Percentiles rank a stretch among this genome's conserved stretches.
phyloP scores from a whole-genome alignment of 2,797 vertebrate genomes.

The Sebastes elongatus region DNA sequence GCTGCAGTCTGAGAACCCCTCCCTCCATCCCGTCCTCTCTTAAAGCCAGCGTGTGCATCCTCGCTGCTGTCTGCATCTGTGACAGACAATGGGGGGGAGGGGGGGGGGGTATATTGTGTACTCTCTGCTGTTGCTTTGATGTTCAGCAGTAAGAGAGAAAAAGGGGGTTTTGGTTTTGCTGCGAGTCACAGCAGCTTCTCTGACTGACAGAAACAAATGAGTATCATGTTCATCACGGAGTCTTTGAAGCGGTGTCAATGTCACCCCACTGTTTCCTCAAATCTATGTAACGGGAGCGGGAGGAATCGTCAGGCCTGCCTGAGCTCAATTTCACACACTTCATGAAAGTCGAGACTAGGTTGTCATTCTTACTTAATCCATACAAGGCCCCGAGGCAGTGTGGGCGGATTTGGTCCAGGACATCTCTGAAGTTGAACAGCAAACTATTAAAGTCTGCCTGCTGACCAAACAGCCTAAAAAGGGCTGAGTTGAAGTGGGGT shows the following conservation, averaged over 20 bases:
- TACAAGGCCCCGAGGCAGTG: conserved; percentile 23
- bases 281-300: conserved; percentile 32
- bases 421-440: conserved; percentile 39
- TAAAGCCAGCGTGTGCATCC: conserved; percentile 17
- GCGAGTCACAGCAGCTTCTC: conserved; percentile 29
- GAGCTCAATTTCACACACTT: conserved; percentile 65
- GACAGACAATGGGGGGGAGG: conserved; percentile 14
- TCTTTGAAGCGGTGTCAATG: conserved; percentile 53
- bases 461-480: conserved; percentile 42
- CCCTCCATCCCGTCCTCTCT: conserved; percentile 21
- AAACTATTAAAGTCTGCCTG: conserved; percentile 43
- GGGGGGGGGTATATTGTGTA: conserved; percentile 20
- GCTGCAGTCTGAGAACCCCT: conserved; percentile 51
- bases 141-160: conserved; percentile 57
- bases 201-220: conserved; percentile 83
- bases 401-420: conserved; percentile 32
- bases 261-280: conserved; percentile 46
- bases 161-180: conserved; percentile 24
- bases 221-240: conserved; percentile 70
- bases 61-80: conserved; percentile 23
- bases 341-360: conserved; percentile 52
- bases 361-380: conserved; percentile 64
- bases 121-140: conserved; percentile 63
- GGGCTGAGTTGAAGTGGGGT: conserved; percentile 5
- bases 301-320: conserved; percentile 43